Conservation (phyloP, 2,888 invertebrate species). For the Hofmannophila pseudospretella region DNA sequence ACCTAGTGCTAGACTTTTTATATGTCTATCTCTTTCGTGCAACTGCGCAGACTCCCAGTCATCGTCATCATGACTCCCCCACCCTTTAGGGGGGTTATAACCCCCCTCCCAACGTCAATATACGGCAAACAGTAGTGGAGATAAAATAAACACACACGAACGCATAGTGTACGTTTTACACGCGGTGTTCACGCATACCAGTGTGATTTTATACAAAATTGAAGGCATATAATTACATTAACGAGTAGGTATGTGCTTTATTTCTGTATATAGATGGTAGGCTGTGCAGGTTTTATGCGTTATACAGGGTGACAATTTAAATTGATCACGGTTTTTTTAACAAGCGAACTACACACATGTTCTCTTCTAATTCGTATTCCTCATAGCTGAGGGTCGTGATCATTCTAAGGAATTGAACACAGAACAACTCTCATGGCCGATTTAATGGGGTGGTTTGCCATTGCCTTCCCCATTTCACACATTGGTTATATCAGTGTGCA, state of each 20-base stretch:
- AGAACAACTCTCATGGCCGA: no score
- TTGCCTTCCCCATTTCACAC: no score
- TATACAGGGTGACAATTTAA: no score
- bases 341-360: no score
- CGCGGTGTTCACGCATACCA: conserved; percentile 23
- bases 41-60: conserved; percentile 64
- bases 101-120: conserved; percentile 47
- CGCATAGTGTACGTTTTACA: conserved; percentile 9
- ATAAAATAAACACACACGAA: conserved; percentile 51
- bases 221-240: conserved; percentile 67
- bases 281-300: conserved; percentile 4
- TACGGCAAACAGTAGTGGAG: conserved; percentile 56
- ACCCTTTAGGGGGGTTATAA: conserved; percentile 20
- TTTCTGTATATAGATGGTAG: conserved; percentile 6
- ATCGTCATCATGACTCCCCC: conserved; percentile 55
- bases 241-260: conserved; percentile 9
- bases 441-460: no score
- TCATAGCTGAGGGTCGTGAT: no score
- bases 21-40: conserved; percentile 45
- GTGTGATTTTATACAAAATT: conserved; percentile 59
- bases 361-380: no score
- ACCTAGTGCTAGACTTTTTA: conserved; percentile 35
- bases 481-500: no score
- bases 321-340: no score
- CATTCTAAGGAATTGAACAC: no score